Percentiles rank a stretch among this genome's conserved stretches.
Evolutionary conservation across 2,888 invertebrate species (phyloP).

Genomic region (Oscheius sp.): DNA sequence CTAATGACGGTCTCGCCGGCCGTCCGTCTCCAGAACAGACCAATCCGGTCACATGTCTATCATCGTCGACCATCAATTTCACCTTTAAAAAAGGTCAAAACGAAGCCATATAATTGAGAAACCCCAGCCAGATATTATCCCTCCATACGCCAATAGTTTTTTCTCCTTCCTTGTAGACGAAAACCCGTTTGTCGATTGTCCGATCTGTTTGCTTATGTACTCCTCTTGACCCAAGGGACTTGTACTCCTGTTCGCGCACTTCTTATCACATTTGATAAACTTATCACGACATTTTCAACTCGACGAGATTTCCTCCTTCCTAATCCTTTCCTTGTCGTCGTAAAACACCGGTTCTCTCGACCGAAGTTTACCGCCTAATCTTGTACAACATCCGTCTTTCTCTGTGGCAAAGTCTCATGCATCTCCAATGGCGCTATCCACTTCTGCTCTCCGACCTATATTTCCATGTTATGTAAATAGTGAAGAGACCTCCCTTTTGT

Average conservation of each 20-base stretch:
- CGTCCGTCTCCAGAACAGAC: background rate
- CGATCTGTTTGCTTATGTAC: too few relatives aligned
- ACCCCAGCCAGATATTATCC: too few relatives aligned
- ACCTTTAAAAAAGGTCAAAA: too few relatives aligned
- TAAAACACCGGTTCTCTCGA: background rate
- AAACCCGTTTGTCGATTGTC: background rate
- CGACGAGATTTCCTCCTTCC: background rate
- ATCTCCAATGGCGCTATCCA: background rate
- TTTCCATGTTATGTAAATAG: conserved; percentile 31
- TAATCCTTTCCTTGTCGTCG: background rate
- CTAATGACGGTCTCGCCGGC: conserved; percentile 1
- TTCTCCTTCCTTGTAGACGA: too few relatives aligned
- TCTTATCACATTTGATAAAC: conserved; percentile 1
- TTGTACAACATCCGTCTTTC: background rate
- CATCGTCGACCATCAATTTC: too few relatives aligned
- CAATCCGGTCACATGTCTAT: background rate
- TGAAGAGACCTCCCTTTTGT: background rate
- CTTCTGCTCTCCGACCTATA: conserved; percentile 25
- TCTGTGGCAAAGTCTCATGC: background rate
- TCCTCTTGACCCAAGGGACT: background rate
- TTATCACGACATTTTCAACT: background rate
- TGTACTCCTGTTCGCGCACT: conserved; percentile 6
- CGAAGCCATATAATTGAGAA: too few relatives aligned
- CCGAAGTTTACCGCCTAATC: background rate
- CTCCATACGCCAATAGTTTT: too few relatives aligned